Conservation (phyloP, 2,888 invertebrate species). For the Nipponacmea schrenckii region DNA sequence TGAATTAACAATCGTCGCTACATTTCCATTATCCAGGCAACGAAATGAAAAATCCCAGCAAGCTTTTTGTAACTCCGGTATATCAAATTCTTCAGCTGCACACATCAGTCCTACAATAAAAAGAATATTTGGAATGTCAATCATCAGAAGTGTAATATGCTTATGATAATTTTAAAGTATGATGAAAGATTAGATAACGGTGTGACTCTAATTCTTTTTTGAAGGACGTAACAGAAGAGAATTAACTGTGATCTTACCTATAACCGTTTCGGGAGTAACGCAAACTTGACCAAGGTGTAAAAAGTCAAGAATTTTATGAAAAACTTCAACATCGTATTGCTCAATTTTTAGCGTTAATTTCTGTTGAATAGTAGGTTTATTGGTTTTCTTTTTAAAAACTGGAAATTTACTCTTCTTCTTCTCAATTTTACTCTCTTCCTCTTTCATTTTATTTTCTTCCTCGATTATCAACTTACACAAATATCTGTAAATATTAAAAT, state of each 20-base stretch:
- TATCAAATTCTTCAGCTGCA: constrained; percentile 10
- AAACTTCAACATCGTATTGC: constrained; percentile 7
- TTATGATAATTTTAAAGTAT: too few relatives aligned
- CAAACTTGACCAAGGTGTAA: constrained; percentile 16
- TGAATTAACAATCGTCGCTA: background rate
- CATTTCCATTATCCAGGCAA: constrained; percentile 7
- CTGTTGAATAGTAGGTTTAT: background rate
- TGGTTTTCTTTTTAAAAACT: background rate
- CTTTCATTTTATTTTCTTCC: background rate
- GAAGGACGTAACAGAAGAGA: too few relatives aligned
- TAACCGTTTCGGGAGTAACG: constrained; percentile 12
- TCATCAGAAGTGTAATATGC: too few relatives aligned
- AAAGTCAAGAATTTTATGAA: constrained; percentile 5
- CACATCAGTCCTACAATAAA: constrained; percentile 12
- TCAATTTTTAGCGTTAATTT: background rate
- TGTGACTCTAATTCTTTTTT: too few relatives aligned
- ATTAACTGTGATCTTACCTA: constrained; percentile 7
- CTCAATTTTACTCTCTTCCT: background rate
- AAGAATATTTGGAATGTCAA: background rate
- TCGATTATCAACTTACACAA: background rate
- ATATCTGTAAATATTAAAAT: too few relatives aligned
- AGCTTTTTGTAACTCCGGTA: constrained; percentile 12
- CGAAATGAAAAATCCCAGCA: constrained; percentile 16
- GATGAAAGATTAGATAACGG: too few relatives aligned
- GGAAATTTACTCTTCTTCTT: background rate